Percentiles rank a stretch among this genome's conserved stretches.
These are phyloP conservation scores for Drosophila willistoni DNA, from an alignment of 1,140 invertebrate species.

Conservation along the genomic window DNA sequence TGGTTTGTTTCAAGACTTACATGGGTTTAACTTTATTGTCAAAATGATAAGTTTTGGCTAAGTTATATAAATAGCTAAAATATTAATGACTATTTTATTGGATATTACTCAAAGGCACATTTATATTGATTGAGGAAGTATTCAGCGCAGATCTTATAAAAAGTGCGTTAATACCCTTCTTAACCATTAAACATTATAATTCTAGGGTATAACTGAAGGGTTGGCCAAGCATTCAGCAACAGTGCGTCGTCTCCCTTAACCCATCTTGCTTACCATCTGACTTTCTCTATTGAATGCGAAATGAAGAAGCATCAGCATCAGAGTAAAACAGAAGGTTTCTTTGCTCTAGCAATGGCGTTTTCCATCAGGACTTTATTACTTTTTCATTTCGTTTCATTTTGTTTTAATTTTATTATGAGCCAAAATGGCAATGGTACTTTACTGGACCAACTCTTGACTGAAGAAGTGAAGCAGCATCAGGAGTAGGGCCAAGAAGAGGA, in stretches of 20 bases:
- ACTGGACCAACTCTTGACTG: conserved; percentile 50
- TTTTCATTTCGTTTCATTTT: conserved; percentile 82
- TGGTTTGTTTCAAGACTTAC: too few species aligned
- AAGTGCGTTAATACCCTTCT: neutral
- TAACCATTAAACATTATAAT: neutral
- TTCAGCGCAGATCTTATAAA: too few species aligned
- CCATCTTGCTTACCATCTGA: neutral
- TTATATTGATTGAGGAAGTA: too few species aligned
- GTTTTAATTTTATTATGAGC: conserved; percentile 82
- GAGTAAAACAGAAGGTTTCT: conserved; percentile 48
- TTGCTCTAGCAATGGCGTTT: conserved; percentile 56
- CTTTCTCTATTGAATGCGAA: conserved; percentile 47
- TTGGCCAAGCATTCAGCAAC: conserved; percentile 34
- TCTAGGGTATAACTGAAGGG: conserved; percentile 40
- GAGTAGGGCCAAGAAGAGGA: neutral
- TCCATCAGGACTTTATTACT: conserved; percentile 82
- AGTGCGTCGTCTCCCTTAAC: conserved; percentile 11
- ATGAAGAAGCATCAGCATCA: conserved; percentile 31
- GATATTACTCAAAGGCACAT: too few species aligned
- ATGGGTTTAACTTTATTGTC: too few species aligned
- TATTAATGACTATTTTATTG: too few species aligned
- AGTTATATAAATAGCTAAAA: too few species aligned
- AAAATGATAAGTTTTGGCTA: too few species aligned
- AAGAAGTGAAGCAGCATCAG: neutral
- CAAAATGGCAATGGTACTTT: conserved; percentile 69